Evolutionary conservation across 1,140 invertebrate species (phyloP).

Genomic region (Daktulosphaira vitifoliae): DNA sequence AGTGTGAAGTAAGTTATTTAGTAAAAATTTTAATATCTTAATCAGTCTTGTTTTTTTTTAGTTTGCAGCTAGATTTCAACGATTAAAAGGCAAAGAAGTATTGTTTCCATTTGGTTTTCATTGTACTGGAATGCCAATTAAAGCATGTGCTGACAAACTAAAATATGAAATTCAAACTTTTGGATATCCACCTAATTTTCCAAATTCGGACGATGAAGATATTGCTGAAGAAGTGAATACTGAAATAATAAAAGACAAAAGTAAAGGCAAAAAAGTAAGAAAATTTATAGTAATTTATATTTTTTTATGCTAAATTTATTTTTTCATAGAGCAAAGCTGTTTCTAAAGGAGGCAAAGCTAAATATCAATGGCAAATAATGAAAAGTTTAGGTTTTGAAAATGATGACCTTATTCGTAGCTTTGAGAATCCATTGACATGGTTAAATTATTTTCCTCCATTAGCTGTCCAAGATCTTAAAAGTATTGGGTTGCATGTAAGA

Average conservation of each 20-base stretch:
- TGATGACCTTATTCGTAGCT: slow-evolving; percentile 77
- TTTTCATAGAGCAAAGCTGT: slow-evolving; percentile 77
- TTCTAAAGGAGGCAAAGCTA: slow-evolving; percentile 79
- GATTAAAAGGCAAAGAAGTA: slow-evolving; percentile 80
- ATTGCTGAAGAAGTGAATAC: slow-evolving; percentile 47
- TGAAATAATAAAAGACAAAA: slow-evolving; percentile 77
- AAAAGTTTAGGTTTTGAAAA: slow-evolving; percentile 77
- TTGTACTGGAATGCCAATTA: slow-evolving; percentile 95
- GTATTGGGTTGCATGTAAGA: slow-evolving; percentile 82
- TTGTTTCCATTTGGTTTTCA: slow-evolving; percentile 98
- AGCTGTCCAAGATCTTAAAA: slow-evolving; percentile 74
- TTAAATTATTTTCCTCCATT: slow-evolving; percentile 91
- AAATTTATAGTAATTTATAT: neutral
- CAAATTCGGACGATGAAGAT: slow-evolving; percentile 47
- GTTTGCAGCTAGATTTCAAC: slow-evolving; percentile 86
- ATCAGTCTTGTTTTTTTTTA: slow-evolving; percentile 46
- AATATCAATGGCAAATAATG: slow-evolving; percentile 99
- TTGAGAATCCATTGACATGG: slow-evolving; percentile 89
- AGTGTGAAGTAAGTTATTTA: slow-evolving; percentile 67
- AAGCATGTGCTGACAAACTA: slow-evolving; percentile 96
- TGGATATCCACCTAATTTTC: slow-evolving; percentile 91
- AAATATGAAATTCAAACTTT: slow-evolving; percentile 85
- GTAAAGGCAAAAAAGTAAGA: slow-evolving; percentile 89
- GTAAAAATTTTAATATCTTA: neutral
- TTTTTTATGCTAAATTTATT: slow-evolving; percentile 22